Base-by-base conservation (phyloP, 1,140 invertebrate species). In the Eumaeus atala region DNA sequence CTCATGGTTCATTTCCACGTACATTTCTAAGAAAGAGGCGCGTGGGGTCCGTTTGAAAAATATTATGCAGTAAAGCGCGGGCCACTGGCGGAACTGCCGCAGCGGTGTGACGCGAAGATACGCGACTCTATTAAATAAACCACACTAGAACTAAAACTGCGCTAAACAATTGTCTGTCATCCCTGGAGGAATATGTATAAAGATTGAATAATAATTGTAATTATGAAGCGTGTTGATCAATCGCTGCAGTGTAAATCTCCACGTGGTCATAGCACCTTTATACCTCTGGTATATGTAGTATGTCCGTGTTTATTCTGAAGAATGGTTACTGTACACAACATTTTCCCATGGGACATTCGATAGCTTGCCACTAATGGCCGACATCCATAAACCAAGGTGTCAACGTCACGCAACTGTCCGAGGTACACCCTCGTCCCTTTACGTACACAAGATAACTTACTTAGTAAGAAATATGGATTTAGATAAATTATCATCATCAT, bases 281-380 rank as follows among this genome's bases (percentile, higher is more conserved):
- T n/a, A n/a, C n/a, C n/a, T n/a, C 36, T 7, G 36, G 11, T 38
- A 10, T 3, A 38, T 3, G 10, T 14, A 3, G 11, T 40, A 6
- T 11, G 4, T 12, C n/a, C 38, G n/a, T 6, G 38, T 11, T 40
- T 14, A 40, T 7, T 12, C 11, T 14, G 38, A 14, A 12, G 6
- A 6, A n/a, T 14, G 12, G 38, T 7, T 40, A 40, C n/a, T 40
- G 10, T 40, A 40, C 14, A 14, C n/a, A 7, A 40, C 3, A 8
- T 12, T 40, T 12, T 40, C 11, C 38, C 38, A n/a, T 14, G 38
- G 38, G 38, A 40, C 38, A 40, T 40, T 14, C 38, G 38, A 40
- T 40, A 38, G n/a, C 38, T 28, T 2, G 21, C 38, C n/a, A 14
- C n/a, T 40, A 40, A 40, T 40, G 38, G 38, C n/a, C 6, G 38